phyloP scores from a whole-genome alignment of 2,888 invertebrate genomes.

The Hylaea fasciaria region DNA sequence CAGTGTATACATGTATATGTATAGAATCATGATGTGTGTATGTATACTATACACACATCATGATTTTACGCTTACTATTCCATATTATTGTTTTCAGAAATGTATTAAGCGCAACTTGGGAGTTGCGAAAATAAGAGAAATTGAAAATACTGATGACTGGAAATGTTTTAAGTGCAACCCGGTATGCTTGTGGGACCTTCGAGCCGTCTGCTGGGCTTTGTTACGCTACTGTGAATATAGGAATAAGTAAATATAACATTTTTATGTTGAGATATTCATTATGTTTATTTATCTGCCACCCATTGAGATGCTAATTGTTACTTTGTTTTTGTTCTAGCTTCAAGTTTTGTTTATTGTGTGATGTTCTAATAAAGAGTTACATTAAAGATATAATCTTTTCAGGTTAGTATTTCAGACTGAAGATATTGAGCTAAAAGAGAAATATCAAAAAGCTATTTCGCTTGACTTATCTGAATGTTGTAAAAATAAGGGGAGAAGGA shows the following conservation, averaged over 20 bases:
- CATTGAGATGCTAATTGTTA: no score
- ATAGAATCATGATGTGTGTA: no score
- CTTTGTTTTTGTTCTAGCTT: not conserved
- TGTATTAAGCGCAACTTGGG: slow-evolving; percentile 91
- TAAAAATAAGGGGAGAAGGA: slow-evolving; percentile 60
- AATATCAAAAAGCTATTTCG: slow-evolving; percentile 66
- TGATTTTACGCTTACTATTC: not conserved
- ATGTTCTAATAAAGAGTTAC: no score
- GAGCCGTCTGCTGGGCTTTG: slow-evolving; percentile 90
- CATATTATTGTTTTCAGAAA: slow-evolving; percentile 79
- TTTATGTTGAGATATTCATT: not conserved
- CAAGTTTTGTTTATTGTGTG: no score
- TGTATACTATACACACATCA: not conserved
- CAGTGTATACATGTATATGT: no score
- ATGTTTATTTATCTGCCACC: no score
- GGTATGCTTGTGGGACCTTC: slow-evolving; percentile 86
- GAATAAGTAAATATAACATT: slow-evolving; percentile 75
- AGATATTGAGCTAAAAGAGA: slow-evolving; percentile 69
- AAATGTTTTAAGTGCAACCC: slow-evolving; percentile 91
- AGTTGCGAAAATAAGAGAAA: slow-evolving; percentile 86
- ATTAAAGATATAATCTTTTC: slow-evolving; percentile 22
- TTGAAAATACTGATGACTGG: slow-evolving; percentile 92
- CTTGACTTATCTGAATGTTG: slow-evolving; percentile 74
- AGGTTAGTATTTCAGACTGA: slow-evolving; percentile 75
- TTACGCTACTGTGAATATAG: slow-evolving; percentile 87